A percentile compares a stretch with the other conserved stretches of the same genome.
Evolutionary conservation across 2,888 invertebrate species (phyloP).

Genomic region (Brachylomia viminalis): DNA sequence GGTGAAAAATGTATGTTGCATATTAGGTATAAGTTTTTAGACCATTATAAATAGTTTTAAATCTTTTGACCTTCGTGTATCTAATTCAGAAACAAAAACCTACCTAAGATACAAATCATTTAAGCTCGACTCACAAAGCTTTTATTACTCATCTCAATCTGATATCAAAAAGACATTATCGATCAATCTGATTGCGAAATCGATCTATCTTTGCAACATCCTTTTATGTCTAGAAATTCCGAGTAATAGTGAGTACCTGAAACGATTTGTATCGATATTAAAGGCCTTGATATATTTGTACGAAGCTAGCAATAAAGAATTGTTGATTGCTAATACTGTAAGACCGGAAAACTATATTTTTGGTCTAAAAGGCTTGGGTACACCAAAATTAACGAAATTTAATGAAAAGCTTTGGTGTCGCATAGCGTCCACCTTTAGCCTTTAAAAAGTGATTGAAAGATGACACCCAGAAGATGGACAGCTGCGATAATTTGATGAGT

Average conservation of each 20-base stretch:
- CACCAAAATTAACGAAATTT: no score
- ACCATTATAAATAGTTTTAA: background rate
- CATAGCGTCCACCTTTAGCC: background rate
- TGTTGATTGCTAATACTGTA: background rate
- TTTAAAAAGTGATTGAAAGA: background rate
- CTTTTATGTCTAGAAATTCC: conserved; percentile 25
- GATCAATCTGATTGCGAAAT: conserved; percentile 48
- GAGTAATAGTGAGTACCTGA: conserved; percentile 21
- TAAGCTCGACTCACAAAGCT: conserved; percentile 26
- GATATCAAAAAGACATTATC: conserved; percentile 42
- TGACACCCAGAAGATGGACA: background rate
- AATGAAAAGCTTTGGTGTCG: background rate
- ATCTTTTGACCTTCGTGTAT: conserved; percentile 27
- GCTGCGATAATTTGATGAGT: background rate
- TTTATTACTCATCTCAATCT: conserved; percentile 37
- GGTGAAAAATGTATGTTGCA: background rate
- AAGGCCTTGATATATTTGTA: background rate
- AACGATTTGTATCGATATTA: background rate
- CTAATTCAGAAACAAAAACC: conserved; percentile 10
- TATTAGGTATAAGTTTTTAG: no score
- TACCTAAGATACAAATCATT: conserved; percentile 2
- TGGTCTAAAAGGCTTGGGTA: no score
- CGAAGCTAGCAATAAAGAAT: background rate
- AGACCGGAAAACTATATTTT: background rate
- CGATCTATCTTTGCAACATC: conserved; percentile 50